Base-by-base conservation (phyloP, 2,888 invertebrate genomes). In the Patella pellucida region DNA sequence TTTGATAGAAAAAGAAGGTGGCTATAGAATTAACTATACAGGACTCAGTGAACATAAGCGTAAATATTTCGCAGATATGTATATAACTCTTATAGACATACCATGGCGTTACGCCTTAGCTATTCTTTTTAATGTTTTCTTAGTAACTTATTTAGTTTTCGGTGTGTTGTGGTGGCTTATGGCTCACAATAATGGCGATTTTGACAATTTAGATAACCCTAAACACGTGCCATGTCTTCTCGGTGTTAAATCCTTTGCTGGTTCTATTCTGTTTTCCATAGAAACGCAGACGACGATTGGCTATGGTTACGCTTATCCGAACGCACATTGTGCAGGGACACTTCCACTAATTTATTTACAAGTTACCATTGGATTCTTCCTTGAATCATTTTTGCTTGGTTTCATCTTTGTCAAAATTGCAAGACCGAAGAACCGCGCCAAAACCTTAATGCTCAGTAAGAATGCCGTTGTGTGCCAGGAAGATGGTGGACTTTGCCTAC, bases 231-330 rank as follows among this genome's bases (percentile, higher is more conserved):
- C 91, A 4, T 92, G 92, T 79, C 87, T 92, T 78, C 93, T 93
- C 72, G 95, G 96, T 84, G 95, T 98, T 80, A 93, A 94, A 86
- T 94, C 95, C 74, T 97, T 98, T 90, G 95, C 96, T 74, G 95
- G 97, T 73, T 96, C 97, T 87, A 96, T 98, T 91, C 93, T 98
- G 52, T 98, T 97, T 92, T 97, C 97, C 81, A 95, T 98, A 52
- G 98, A 98, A 92, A 98, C 97, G 2, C 98, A 98, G 91, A 97
- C 97, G 91, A 98, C 98, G 11, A 98, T 98, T 83, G 97, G 96
- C 62, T 97, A 97, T 89, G 97, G 97, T 2, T 94, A 93, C 73
- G 94, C 96, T 76, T 94, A 94, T 69, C 96, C 97, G 0, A 97
- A 97, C 0, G 94, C 97, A 80, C 96, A 97, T 90, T 99, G 99